phyloP scores from a whole-genome alignment of 1,140 invertebrate genomes.

The Drosophila sucinea region DNA sequence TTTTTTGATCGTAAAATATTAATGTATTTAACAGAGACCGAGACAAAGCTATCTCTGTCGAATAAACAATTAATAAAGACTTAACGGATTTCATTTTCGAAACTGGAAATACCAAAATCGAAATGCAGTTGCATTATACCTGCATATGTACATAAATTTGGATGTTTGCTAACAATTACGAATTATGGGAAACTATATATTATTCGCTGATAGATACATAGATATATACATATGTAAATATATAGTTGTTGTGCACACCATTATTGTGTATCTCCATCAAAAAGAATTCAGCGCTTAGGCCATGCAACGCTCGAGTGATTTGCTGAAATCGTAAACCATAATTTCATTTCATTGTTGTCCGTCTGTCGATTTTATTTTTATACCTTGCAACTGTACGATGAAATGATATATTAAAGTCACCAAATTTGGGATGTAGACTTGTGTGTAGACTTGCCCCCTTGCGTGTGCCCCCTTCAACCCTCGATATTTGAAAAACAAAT shows the following conservation, averaged over 20 bases:
- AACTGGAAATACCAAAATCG: slow-evolving; percentile 8
- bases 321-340: slow-evolving; percentile 48
- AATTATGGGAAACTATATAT: slow-evolving; percentile 1
- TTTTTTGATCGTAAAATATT: slow-evolving; percentile 40
- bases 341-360: slow-evolving; percentile 30
- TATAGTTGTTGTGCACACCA: background rate
- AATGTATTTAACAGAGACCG: slow-evolving; percentile 1
- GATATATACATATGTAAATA: too few species aligned
- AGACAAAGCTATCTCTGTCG: background rate
- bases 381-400: too few species aligned
- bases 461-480: too few species aligned
- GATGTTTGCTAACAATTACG: slow-evolving; percentile 5
- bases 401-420: too few species aligned
- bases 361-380: slow-evolving; percentile 32
- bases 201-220: background rate
- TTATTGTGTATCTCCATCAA: slow-evolving; percentile 5
- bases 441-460: too few species aligned
- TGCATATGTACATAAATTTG: slow-evolving; percentile 2
- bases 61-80: slow-evolving; percentile 41
- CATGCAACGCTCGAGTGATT: slow-evolving; percentile 56
- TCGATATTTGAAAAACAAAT: too few species aligned
- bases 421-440: too few species aligned
- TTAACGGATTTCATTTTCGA: slow-evolving; percentile 17
- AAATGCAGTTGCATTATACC: slow-evolving; percentile 7
- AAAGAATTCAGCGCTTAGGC: slow-evolving; percentile 55